Evolutionary conservation across 1,140 invertebrate species (phyloP), one percentile per base, ranked within the genome.

Genomic region (Drosophila leontia): DNA sequence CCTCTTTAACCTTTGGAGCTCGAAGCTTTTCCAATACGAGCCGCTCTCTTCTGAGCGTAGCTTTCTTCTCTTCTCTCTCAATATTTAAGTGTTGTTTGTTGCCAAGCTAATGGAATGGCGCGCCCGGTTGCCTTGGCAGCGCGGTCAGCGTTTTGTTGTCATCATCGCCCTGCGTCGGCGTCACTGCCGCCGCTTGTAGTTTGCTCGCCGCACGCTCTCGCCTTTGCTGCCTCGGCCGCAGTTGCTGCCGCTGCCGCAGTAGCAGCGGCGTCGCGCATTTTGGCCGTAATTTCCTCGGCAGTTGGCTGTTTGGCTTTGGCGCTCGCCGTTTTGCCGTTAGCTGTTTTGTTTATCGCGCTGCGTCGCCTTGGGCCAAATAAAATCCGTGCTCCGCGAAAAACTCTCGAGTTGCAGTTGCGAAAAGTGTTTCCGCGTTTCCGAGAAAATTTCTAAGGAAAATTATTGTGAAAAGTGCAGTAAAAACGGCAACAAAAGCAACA

Each of bases 281-380:
- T 62, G 75, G 74, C 60, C 74, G 50, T 63, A 87, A 60, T 78
- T 70, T 51, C 71, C 85, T 78, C 69, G 81, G 29, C 70, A 80
- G 71, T 84, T 80, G 68, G 71, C 51, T 59, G 72, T 60, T 69
- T 79, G 60, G 75, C 56, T 77, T 81, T 78, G 75, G 55, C 61
- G 75, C 64, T 61, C n/a, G 67, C 62, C 45, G 39, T 50, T 53
- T 68, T 50, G 37, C 53, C 19, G 75, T 71, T 61, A 23, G 62
- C 62, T n/a, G 47, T 51, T 67, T 68, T 68, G 65, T 68, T 53
- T 70, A 70, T 67, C 67, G 65, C 45, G 35, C 19, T 29, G 62
- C 39, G 19, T 65, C 23, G 57, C 62, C 57, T 75, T 63, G 70
- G 50, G 60, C 53, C 74, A 75, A 26, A 65, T 41, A 50, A 51